Conservation (phyloP, 2,888 invertebrate genomes). For the Leptinotarsa peninsularis region DNA sequence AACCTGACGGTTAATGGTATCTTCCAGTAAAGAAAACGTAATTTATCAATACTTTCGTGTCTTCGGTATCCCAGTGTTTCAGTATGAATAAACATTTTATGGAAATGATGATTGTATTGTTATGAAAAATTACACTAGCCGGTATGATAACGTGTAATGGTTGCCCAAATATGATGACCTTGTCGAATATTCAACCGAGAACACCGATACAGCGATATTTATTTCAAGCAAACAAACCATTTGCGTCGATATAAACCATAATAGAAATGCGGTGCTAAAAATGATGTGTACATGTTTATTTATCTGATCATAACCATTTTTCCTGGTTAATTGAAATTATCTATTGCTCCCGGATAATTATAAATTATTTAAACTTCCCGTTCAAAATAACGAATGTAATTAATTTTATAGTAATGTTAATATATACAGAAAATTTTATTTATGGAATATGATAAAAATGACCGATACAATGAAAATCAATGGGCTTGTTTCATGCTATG, state of each 20-base stretch:
- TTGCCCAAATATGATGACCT: conserved; percentile 4
- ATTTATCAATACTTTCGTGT: no score
- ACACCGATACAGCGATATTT: conserved; percentile 2
- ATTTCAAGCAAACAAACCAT: neutral
- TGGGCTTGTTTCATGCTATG: no score
- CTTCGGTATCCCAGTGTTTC: no score
- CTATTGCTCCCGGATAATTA: neutral
- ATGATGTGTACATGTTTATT: neutral
- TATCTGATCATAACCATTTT: neutral
- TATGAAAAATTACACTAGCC: neutral
- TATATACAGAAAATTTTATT: no score
- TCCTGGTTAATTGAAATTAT: neutral
- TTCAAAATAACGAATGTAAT: no score
- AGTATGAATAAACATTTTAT: neutral
- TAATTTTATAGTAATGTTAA: no score
- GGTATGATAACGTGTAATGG: neutral
- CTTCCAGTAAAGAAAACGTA: no score
- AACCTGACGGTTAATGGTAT: no score
- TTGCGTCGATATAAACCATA: neutral
- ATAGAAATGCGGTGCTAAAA: conserved; percentile 3
- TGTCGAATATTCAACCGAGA: conserved; percentile 1
- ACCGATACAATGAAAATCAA: no score
- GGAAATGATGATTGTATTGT: neutral
- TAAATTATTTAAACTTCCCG: neutral
- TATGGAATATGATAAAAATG: no score